Base-by-base conservation (phyloP, 2,113 vertebrate genomes). In the Zonotrichia leucophrys region DNA sequence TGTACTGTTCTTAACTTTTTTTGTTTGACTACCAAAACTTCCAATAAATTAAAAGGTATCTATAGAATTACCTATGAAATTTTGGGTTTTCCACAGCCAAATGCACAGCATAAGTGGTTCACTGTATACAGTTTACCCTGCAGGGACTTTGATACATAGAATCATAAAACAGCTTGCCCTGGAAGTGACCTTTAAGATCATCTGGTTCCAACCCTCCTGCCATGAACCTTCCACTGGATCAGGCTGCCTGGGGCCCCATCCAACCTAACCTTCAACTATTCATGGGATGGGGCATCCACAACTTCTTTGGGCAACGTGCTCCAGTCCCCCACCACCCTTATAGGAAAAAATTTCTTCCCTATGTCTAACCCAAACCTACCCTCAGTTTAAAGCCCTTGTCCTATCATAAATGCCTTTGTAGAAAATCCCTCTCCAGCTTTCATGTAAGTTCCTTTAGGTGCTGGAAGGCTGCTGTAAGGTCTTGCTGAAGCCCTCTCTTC, bases 121-220 rank as follows among this genome's bases (percentile, higher is more conserved):
- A 50, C 33, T 44, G 2, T 9, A 13, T 5, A 28, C 20, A 3
- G 17, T 21, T 7, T 3, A 23, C 10, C 5, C 63, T 22, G 7
- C 24, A 12, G 20, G 13, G 20, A 11, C 25, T 24, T 19, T 3
- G 35, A 11, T 16, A 23, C 47, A 76, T 4, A 35, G n/a, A 62
- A 69, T 35, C 41, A 62, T 47, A 35, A 68, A 76, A 47, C 31
- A 9, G 28, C 31, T 63, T 62, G 79, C 8, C 4, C 55, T 62
- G 41, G 41, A 76, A 42, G 24, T 3, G 30, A 60, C 24, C 13
- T 62, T 41, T 27, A 39, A 35, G 39, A 62, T 31, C 20, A 76
- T 5, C 10, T 0, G 0, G 17, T 47, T 62, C 20, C 41, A 76
- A 42, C 11, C 13, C 7, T 44, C 30, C 24, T 53, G 11, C 39